These are phyloP conservation scores for Seira ritae DNA, from an alignment of 2,888 invertebrate species.

Conservation along the genomic window DNA sequence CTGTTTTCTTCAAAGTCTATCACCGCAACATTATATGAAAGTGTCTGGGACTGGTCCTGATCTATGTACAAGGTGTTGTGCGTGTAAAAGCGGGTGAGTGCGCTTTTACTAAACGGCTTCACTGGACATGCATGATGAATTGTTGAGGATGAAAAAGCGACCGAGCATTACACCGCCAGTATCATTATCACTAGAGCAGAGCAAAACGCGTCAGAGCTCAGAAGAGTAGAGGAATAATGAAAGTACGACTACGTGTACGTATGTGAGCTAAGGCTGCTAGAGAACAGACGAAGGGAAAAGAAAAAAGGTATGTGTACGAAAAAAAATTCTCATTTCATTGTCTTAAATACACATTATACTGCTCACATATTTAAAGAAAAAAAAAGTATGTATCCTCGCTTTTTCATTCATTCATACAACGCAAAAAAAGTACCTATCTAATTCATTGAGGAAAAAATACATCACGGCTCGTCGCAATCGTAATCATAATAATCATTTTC, in stretches of 20 bases:
- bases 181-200: slow-evolving; percentile 10
- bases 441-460: background rate
- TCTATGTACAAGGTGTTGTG: too few species aligned
- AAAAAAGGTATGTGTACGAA: background rate
- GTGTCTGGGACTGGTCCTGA: too few species aligned
- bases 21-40: too few species aligned
- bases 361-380: too few species aligned
- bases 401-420: slow-evolving; percentile 4
- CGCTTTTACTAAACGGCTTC: background rate
- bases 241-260: too few species aligned
- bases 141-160: background rate
- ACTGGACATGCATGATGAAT: background rate
- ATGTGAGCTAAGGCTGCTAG: too few species aligned
- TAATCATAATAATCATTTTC: background rate
- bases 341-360: background rate
- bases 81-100: too few species aligned
- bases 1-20: too few species aligned
- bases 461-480: background rate
- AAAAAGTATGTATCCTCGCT: too few species aligned
- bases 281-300: background rate
- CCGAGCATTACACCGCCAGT: too few species aligned
- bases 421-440: background rate
- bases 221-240: background rate
- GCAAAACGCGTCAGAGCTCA: background rate
- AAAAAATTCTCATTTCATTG: background rate